Conservation (phyloP, 2,888 invertebrate species). For the Cordilura impudica region DNA sequence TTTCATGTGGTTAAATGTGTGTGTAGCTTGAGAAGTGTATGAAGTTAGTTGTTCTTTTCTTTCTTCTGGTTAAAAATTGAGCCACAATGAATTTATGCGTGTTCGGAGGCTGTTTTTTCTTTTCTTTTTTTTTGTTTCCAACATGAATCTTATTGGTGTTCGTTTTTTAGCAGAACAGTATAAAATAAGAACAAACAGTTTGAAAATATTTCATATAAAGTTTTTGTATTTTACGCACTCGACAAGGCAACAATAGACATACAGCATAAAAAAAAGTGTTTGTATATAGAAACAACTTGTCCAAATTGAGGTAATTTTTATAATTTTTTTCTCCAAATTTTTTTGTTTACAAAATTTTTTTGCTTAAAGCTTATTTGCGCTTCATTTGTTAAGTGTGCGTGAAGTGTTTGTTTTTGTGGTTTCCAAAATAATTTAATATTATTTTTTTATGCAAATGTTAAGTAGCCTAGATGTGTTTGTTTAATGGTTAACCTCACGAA, state of each 20-base stretch:
- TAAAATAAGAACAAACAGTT: neutral
- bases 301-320: conserved; percentile 26
- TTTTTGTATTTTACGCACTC: neutral
- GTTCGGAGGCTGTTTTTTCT: neutral
- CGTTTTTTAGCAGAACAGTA: neutral
- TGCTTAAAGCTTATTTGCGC: conserved; percentile 2
- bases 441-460: neutral
- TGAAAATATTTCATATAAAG: conserved; percentile 14
- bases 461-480: neutral
- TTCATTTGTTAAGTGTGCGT: conserved; percentile 16
- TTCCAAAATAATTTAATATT: neutral
- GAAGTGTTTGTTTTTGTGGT: neutral
- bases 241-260: neutral
- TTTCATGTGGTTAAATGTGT: conserved; percentile 40
- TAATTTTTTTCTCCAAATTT: neutral
- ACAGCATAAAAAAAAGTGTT: neutral
- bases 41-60: neutral
- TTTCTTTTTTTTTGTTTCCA: neutral
- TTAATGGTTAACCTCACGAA: neutral
- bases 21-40: conserved; percentile 25
- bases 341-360: conserved; percentile 5
- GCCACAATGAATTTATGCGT: conserved; percentile 35
- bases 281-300: neutral
- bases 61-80: neutral
- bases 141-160: neutral